phyloP scores from a whole-genome alignment of 2,797 vertebrate genomes.

The Danio jaintianensis region DNA sequence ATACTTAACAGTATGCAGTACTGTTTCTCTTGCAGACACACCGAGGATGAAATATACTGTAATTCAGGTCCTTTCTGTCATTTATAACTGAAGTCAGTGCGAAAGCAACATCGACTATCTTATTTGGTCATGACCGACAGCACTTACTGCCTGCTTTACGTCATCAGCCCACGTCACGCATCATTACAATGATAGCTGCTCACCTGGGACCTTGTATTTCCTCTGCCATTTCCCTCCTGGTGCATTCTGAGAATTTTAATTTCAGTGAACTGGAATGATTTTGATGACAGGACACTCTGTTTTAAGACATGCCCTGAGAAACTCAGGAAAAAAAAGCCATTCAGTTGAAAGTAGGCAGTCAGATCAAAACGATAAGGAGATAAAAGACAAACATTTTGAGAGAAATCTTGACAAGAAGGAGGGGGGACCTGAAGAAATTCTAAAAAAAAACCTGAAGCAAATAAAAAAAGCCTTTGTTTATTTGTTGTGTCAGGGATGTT shows the following conservation, averaged over 20 bases:
- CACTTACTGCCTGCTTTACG: neutral
- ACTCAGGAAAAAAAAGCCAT: neutral
- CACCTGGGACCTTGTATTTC: conserved; percentile 20
- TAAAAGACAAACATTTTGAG: conserved; percentile 17
- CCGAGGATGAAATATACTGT: neutral
- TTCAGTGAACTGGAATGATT: conserved; percentile 15
- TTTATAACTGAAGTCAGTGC: neutral
- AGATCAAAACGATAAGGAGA: conserved; percentile 29
- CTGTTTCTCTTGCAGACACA: neutral
- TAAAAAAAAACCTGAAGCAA: neutral
- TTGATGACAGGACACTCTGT: neutral
- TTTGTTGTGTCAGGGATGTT: conserved; percentile 71
- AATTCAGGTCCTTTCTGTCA: neutral
- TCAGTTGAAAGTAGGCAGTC: neutral
- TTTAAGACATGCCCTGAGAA: neutral
- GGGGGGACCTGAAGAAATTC: conserved; percentile 45
- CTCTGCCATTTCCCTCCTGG: neutral
- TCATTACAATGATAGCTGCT: conserved; percentile 2
- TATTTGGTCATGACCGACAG: neutral
- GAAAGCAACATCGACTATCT: neutral
- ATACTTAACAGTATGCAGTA: neutral
- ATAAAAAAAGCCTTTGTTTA: conserved; percentile 56
- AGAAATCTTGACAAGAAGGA: conserved; percentile 19
- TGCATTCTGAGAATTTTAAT: conserved; percentile 3
- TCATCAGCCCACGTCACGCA: neutral